A percentile compares a stretch with the other conserved stretches of the same genome.
Conservation (phyloP, 2,113 vertebrate species). For the Calyptomena viridis region DNA sequence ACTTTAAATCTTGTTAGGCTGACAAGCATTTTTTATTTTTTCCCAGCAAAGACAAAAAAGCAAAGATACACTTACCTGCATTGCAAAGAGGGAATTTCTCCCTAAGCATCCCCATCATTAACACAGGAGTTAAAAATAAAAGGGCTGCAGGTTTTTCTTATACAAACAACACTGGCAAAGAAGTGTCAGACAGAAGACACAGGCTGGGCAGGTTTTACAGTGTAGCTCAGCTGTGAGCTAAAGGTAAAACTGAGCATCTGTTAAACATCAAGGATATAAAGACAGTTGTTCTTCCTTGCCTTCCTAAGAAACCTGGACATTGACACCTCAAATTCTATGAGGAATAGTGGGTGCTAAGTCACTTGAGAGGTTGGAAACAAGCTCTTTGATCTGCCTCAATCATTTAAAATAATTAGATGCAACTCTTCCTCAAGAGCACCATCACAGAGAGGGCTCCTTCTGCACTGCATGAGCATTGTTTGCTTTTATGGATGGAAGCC, state of each 20-base stretch:
- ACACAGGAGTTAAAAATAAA: conserved; percentile 8
- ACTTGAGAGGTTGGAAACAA: neutral
- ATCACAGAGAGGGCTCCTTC: neutral
- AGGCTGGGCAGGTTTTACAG: neutral
- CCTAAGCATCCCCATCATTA: neutral
- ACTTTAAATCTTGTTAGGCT: neutral
- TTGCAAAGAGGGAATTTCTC: neutral
- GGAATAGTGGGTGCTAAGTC: neutral
- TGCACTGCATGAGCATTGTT: neutral
- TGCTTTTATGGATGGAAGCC: neutral
- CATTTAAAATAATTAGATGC: neutral
- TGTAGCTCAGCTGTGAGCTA: neutral
- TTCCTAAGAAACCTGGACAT: neutral
- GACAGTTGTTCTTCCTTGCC: neutral
- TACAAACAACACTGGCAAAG: neutral
- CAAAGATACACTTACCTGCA: no score
- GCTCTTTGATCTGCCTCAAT: neutral
- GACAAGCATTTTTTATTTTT: neutral
- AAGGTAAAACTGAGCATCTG: neutral
- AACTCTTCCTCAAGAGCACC: neutral
- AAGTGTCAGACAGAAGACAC: neutral
- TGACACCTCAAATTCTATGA: neutral
- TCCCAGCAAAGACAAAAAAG: neutral
- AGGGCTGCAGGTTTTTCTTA: neutral
- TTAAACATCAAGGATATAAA: neutral